A percentile compares a stretch with the other conserved stretches of the same genome.
Conservation (phyloP, 1,140 invertebrate species). For the Leucophenga varia region DNA sequence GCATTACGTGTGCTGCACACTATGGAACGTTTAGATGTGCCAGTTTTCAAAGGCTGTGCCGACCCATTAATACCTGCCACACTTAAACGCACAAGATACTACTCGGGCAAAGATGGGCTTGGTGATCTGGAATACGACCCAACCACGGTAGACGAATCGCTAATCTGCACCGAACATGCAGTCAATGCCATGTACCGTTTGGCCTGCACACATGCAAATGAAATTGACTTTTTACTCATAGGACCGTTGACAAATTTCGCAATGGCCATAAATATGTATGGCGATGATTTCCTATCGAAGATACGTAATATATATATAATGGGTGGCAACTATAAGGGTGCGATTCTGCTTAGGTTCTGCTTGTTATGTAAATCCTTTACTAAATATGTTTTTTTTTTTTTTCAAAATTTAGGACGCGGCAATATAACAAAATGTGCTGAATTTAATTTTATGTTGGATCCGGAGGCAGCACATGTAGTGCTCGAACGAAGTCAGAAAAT, state of each 20-base stretch:
- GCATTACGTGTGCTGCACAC: slow-evolving; percentile 60
- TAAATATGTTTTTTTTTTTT: neutral
- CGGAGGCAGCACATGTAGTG: slow-evolving; percentile 74
- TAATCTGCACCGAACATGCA: slow-evolving; percentile 23
- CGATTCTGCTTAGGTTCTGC: too few relatives aligned
- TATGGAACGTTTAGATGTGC: slow-evolving; percentile 60
- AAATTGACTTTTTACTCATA: slow-evolving; percentile 44
- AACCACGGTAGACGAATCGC: neutral
- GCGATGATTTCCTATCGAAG: slow-evolving; percentile 62
- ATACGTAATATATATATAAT: slow-evolving; percentile 70
- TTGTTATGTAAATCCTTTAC: neutral
- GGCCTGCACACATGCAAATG: slow-evolving; percentile 31
- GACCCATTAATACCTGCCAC: slow-evolving; percentile 48
- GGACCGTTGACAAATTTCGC: slow-evolving; percentile 78
- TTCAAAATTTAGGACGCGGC: slow-evolving; percentile 64
- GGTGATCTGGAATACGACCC: slow-evolving; percentile 57
- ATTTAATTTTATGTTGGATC: slow-evolving; percentile 77
- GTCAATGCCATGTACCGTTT: slow-evolving; percentile 58
- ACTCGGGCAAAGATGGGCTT: slow-evolving; percentile 65
- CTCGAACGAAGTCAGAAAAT: slow-evolving; percentile 59
- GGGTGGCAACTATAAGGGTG: slow-evolving; percentile 71
- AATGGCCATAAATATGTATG: slow-evolving; percentile 67
- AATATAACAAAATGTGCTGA: slow-evolving; percentile 69
- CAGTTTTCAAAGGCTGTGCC: slow-evolving; percentile 63
- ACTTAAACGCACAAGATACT: slow-evolving; percentile 7